Conservation (phyloP, 2,113 vertebrate species). For the Tetrax tetrax region DNA sequence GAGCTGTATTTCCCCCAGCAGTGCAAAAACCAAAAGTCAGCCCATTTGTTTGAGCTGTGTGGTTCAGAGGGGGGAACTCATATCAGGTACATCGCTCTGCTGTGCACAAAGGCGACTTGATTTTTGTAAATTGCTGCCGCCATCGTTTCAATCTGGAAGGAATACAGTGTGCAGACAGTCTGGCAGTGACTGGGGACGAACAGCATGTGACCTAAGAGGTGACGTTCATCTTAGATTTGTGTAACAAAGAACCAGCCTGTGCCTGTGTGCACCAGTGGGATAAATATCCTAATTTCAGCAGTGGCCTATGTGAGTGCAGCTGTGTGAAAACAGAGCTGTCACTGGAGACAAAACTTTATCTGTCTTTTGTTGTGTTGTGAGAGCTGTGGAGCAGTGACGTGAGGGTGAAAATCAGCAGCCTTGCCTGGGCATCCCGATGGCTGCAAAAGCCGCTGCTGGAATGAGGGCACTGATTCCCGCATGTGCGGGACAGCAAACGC, state of each 20-base stretch:
- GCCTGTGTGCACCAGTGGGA: neutral
- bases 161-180: neutral
- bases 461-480: neutral
- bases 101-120: neutral
- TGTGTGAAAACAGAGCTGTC: neutral
- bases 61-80: neutral
- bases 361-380: neutral
- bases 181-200: neutral
- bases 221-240: neutral
- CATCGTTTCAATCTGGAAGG: neutral
- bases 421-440: neutral
- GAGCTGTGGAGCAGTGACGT: neutral
- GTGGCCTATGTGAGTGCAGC: neutral
- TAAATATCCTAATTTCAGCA: slow-evolving; percentile 19
- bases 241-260: slow-evolving; percentile 46
- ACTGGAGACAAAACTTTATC: slow-evolving; percentile 30
- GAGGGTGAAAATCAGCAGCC: neutral
- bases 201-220: slow-evolving; percentile 22
- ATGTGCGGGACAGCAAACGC: neutral
- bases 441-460: neutral
- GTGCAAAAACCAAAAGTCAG: neutral
- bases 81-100: neutral
- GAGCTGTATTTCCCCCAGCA: neutral
- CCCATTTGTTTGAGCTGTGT: neutral
- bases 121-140: neutral